These are phyloP conservation scores for Phenganax stokvisi DNA, from an alignment of 92 coral and sea anemone species.

Conservation along the genomic window DNA sequence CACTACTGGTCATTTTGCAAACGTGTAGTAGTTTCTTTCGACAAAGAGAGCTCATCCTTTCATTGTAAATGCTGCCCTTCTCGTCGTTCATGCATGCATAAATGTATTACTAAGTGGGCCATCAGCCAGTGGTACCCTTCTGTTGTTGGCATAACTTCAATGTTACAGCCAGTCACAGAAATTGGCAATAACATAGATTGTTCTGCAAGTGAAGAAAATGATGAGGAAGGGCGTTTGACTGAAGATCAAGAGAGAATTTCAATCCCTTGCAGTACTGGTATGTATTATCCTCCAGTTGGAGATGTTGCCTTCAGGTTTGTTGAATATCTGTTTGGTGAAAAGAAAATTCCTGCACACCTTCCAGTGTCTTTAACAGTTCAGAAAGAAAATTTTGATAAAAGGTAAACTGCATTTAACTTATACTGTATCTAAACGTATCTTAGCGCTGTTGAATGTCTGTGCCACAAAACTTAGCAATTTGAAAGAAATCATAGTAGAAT, in stretches of 20 bases:
- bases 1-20: constrained; percentile 48
- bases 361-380: no score
- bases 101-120: constrained; percentile 36
- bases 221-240: not conserved
- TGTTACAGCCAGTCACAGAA: no score
- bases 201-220: not conserved
- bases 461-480: not conserved
- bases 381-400: not conserved
- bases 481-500: not conserved
- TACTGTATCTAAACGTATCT: no score
- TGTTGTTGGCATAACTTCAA: no score
- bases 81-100: constrained; percentile 51
- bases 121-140: no score
- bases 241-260: not conserved
- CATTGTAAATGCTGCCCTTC: constrained; percentile 48
- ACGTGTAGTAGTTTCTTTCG: constrained; percentile 43
- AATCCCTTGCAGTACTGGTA: not conserved
- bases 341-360: no score
- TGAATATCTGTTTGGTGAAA: no score
- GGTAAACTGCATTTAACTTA: not conserved
- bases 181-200: no score
- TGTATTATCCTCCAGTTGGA: not conserved
- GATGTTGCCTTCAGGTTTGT: not conserved
- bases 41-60: constrained; percentile 34
- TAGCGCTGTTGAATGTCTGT: no score